Base-by-base conservation (phyloP, 2,113 vertebrate species). In the Eleginops maclovinus region DNA sequence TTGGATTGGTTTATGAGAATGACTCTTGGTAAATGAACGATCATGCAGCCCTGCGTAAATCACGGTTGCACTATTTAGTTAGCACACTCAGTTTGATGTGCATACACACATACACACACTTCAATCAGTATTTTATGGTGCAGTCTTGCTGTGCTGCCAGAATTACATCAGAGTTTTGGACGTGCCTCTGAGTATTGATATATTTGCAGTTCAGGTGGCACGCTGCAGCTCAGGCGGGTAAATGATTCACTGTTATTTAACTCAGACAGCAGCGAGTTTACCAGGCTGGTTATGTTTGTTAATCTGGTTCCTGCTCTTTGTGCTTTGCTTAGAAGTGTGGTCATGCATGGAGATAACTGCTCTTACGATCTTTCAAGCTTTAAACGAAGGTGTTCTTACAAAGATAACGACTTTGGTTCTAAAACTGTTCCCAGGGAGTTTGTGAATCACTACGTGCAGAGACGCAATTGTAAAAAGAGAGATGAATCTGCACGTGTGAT, bases 1-100 rank as follows among this genome's bases (percentile, higher is more conserved):
- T 89, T 81, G 59, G 54, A 63, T 3, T 94, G 92, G 95, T 95
- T 94, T 92, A 95, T 90, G 77, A 83, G 79, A 72, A 72, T 71
- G 54, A 24, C 77, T 90, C 69, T 82, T 82, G 93, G 72, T 90
- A 84, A 91, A 93, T 65, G 24, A 22, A 75, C 41, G 2, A 68
- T 82, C 58, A 26, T 41, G 40, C 56, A 54, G 58, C 44, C n/a
- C 7, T 0, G 31, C 86, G 83, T 72, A 16, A 47, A 24, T 67
- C 56, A 72, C 17, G 62, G 31, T 31, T 62, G 55, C 43, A 16
- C n/a, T n/a, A n/a, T n/a, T n/a, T n/a, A n/a, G n/a, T n/a, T n/a
- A n/a, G n/a, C n/a, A n/a, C n/a, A n/a, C n/a, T n/a, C n/a, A n/a
- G n/a, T n/a, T n/a, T n/a, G n/a, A n/a, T n/a, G n/a, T n/a, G n/a